phyloP scores from a whole-genome alignment of 2,797 vertebrate genomes.

The Sebastes goodei region DNA sequence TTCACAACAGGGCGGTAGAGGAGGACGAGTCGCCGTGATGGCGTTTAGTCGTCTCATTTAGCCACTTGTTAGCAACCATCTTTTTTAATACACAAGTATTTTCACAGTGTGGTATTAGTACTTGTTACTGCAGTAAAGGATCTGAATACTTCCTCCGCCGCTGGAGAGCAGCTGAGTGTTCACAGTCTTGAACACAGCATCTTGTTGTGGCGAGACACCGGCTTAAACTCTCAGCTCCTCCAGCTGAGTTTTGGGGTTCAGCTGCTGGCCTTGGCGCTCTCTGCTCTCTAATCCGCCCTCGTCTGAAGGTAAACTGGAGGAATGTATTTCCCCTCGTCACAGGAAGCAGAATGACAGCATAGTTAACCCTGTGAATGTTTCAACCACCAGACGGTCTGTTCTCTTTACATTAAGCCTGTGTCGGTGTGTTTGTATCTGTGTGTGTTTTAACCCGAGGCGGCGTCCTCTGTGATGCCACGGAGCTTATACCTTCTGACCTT shows the following conservation, averaged over 20 bases:
- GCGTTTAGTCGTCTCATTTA: too few relatives aligned
- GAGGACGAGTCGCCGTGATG: too few relatives aligned
- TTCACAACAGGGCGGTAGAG: too few relatives aligned
- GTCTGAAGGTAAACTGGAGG: constrained; percentile 18
- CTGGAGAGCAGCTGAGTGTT: not conserved
- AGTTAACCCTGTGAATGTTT: not conserved
- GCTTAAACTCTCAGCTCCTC: constrained; percentile 22
- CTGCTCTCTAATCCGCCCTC: constrained; percentile 23
- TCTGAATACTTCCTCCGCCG: not conserved
- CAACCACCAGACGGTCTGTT: not conserved
- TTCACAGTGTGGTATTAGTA: too few relatives aligned
- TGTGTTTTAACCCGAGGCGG: constrained; percentile 9
- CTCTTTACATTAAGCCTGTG: not conserved
- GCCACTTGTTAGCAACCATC: too few relatives aligned
- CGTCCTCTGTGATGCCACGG: constrained; percentile 18
- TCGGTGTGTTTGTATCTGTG: not conserved
- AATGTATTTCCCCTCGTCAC: not conserved
- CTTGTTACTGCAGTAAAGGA: not conserved
- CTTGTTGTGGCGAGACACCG: constrained; percentile 40
- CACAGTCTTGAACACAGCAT: not conserved
- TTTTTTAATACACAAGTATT: too few relatives aligned
- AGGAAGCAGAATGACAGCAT: not conserved
- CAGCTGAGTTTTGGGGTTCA: constrained; percentile 19
- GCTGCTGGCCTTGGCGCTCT: constrained; percentile 12
- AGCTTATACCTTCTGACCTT: constrained; percentile 39